Evolutionary conservation across 2,113 vertebrate species (phyloP), one percentile per base, ranked within the genome.

Genomic region (Callipepla squamata): DNA sequence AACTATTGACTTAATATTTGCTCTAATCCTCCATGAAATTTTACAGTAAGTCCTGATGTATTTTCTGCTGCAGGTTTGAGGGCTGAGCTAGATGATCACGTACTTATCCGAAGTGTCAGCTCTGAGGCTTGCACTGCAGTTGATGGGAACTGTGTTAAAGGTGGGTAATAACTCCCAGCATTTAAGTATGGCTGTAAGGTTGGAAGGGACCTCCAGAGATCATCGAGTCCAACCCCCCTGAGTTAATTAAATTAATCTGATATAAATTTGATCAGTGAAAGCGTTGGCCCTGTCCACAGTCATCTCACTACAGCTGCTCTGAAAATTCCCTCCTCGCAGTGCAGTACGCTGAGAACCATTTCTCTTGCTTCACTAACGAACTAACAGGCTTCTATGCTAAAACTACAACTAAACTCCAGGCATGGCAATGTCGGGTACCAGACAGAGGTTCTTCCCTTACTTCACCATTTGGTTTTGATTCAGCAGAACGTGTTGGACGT

Each of bases 1-100:
- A 92, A 91, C 91, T 94, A 77, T 86, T 80, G 69, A 87, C 87
- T 94, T 95, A 83, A 93, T 95, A 94, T 91, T 97, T 93, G 88
- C 85, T 87, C 61, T 94, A 91, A 95, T 84, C 70, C 90, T 82
- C 86, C 89, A 92, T 75, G 72, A 89, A 87, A 91, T 93, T 95
- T 96, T 94, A 95, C 80, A 92, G 80, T 96, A 93, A 95, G 81
- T 85, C 76, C 57, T 90, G 88, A 88, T 92, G 85, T 94, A 86
- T 86, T 94, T 97, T 84, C 90, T 87, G 90, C 81, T 93, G 76
- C 77, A 78, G 73, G 73, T 85, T 93, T 97, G 72, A 88, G 84
- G 74, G 89, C 80, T 91, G 90, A 93, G 5, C 89, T 94, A 61
- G 77, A 95, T 94, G 77, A 95, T 94, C 87, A 77, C 34, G 53